A percentile compares a stretch with the other conserved stretches of the same genome.
Evolutionary conservation across 2,797 vertebrate genomes (phyloP).

Genomic region (Gorsachius magnificus): DNA sequence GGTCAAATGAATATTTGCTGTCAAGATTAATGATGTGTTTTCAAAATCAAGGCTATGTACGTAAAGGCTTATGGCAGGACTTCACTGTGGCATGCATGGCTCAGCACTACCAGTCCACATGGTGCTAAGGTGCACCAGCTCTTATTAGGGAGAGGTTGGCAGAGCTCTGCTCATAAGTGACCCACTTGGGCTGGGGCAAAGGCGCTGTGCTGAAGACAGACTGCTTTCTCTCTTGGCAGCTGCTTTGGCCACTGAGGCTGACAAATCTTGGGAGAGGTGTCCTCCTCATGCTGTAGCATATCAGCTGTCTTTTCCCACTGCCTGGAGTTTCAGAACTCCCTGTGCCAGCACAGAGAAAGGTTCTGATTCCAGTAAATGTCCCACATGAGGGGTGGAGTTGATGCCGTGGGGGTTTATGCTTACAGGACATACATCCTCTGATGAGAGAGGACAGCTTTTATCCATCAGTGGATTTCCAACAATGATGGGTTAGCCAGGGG

Average conservation of each 20-base stretch:
- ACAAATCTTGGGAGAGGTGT: not conserved
- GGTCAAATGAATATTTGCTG: not conserved
- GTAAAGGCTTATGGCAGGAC: not conserved
- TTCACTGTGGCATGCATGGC: not conserved
- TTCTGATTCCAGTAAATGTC: not conserved
- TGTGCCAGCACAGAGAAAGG: not conserved
- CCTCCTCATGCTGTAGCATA: not conserved
- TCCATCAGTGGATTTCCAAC: not conserved
- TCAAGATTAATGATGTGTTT: not conserved
- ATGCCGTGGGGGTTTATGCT: not conserved
- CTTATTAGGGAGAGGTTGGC: not conserved
- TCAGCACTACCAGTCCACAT: not conserved
- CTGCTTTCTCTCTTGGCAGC: not conserved
- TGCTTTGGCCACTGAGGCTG: not conserved
- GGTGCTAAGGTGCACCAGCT: not conserved
- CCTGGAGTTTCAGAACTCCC: not conserved
- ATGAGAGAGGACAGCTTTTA: not conserved
- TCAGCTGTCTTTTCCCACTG: not conserved
- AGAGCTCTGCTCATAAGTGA: not conserved
- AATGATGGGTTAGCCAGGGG: not conserved
- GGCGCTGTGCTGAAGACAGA: rapidly evolving
- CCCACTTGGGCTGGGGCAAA: not conserved
- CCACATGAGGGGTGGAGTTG: not conserved
- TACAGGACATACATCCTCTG: not conserved
- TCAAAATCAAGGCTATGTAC: not conserved